Base-by-base conservation (phyloP, 2,888 invertebrate genomes). In the Xanthia togata region DNA sequence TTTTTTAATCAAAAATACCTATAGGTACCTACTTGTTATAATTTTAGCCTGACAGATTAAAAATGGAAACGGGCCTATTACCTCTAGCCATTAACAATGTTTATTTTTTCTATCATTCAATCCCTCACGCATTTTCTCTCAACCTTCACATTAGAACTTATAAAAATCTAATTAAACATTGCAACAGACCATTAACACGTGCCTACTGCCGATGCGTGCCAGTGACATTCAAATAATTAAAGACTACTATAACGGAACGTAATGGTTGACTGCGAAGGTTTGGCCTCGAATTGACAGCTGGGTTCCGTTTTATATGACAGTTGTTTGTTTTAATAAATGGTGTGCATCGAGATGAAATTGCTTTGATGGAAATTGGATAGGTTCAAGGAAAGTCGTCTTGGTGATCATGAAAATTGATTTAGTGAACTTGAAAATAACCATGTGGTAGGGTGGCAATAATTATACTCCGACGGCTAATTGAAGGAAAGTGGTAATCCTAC, bases 211-310 rank as follows among this genome's bases (percentile, higher is more conserved):
- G 0, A 81, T 69, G 79, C 87, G 87, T 88, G 87, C 53, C 88
- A 87, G 87, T 88, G 89, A 85, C 89, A 88, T 78, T 84, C 73
- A 76, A 82, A 85, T 88, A 87, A 88, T 87, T 87, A 87, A 82
- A 81, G 63, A 73, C 57, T 44, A 64, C 88, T 74, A 79, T 81
- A 84, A 80, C 57, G 85, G 85, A 59, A 31, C 26, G 68, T 80
- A 87, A 87, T 79, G 50, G 63, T 11, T 62, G 1, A 26, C 65
- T 11, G 70, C 60, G 78, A 78, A 65, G 78, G 79, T 50, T 62
- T 72, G 83, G 62, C 80, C 88, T 82, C 82, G 71, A 79, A 78
- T 78, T 71, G 70, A 79, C 57, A 67, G 70, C 23, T 62, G 67
- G 68, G 76, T 76, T 70, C 76, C 82, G 62, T 76, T 53, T 65